Base-by-base conservation (phyloP, 2,888 invertebrate genomes). In the Caenorhabditis angaria region DNA sequence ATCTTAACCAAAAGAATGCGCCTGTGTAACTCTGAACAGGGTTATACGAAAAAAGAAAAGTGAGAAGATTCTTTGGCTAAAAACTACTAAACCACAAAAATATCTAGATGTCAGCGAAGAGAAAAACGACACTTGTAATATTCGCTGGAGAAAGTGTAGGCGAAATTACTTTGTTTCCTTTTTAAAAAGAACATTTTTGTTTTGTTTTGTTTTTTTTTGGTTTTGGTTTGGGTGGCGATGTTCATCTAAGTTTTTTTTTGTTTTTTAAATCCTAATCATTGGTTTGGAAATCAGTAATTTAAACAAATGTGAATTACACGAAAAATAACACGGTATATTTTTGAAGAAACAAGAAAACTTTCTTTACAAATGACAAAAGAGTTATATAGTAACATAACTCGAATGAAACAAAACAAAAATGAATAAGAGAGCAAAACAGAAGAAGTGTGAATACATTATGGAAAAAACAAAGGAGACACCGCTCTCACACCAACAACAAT, bases 11-110 rank as follows among this genome's bases (percentile, higher is more conserved):
- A 41, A 41, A 41, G 41, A 41, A 41, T 41, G 41, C n/a, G n/a
- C 35, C 35, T 20, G 50, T 24, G 50, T 50, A 50, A 50, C 20
- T 22, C 22, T 24, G 6, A 22, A 8, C n/a, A 50, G 22, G 24
- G n/a, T 48, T 3, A 22, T 4, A 50, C 22, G 50, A 50, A 50
- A 50, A n/a, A 50, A 50, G 24, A 22, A 50, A 50, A 24, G 50
- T 50, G 50, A 50, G 50, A 50, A 50, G 50, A 50, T 50, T 20
- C 20, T n/a, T n/a, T n/a, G 41, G 41, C 41, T 41, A 41, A 24
- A 50, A 12, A 41, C 41, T 10, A 41, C 41, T 41, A 41, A 41
- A 41, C 41, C 14, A 41, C 10, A 41, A 18, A 12, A 41, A 41
- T 18, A 18, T 41, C 14, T 18, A 41, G 41, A 41, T 41, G 41